Percentiles rank a stretch among this genome's conserved stretches.
phyloP scores from a whole-genome alignment of 37 sponge, comb jelly and placozoan species.

The Diacarnus erythraeanus region DNA sequence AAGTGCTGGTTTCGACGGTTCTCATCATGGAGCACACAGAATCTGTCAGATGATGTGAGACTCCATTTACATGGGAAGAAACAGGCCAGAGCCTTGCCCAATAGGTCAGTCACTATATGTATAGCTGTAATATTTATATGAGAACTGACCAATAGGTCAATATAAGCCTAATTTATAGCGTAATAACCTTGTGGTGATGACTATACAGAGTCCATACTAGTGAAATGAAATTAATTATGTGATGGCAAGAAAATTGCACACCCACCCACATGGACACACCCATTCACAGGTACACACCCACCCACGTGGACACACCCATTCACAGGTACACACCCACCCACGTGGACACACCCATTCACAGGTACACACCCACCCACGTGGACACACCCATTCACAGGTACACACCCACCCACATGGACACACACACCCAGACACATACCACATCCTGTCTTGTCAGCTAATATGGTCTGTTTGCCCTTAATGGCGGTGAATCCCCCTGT shows the following conservation, averaged over 20 bases:
- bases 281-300: constrained; percentile 1
- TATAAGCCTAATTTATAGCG: too few relatives aligned
- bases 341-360: neutral
- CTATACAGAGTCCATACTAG: too few relatives aligned
- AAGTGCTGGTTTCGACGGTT: constrained; percentile 61
- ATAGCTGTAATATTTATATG: too few relatives aligned
- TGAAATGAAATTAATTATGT: too few relatives aligned
- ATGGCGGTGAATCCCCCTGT: neutral
- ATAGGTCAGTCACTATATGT: constrained; percentile 11
- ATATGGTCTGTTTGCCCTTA: too few relatives aligned
- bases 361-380: neutral
- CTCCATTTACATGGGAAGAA: neutral
- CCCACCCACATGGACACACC: neutral
- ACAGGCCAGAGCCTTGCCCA: constrained; percentile 4
- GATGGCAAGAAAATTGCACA: too few relatives aligned
- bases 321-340: neutral
- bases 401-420: neutral
- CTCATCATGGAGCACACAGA: constrained; percentile 40
- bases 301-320: neutral
- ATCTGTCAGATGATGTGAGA: constrained; percentile 7
- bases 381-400: neutral
- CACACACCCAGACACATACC: neutral
- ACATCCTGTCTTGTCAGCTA: neutral
- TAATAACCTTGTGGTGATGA: too few relatives aligned
- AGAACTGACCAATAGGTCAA: too few relatives aligned